Base-by-base conservation (phyloP, 2,888 invertebrate genomes). In the Molanna angustata region DNA sequence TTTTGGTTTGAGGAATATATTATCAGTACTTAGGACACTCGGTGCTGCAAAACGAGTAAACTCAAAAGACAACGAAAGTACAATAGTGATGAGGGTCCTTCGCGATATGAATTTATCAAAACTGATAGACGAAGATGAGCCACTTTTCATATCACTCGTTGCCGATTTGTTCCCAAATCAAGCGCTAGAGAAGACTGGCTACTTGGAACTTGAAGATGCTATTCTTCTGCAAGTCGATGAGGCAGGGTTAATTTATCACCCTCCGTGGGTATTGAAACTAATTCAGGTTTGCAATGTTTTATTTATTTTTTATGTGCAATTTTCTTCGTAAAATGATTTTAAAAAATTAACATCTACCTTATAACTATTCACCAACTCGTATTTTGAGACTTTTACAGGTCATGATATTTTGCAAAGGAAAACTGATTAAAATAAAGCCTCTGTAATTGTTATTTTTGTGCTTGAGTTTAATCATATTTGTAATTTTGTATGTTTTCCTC, bases 61-160 rank as follows among this genome's bases (percentile, higher is more conserved):
- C 72, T 87, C 85, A 6, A 90, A 91, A 71, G 96, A 97, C 71
- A 86, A 89, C 35, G 97, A 97, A 73, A 90, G 93, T 65, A 94
- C 94, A 11, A 96, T 94, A 61, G 96, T 97, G 11, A 97, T 97
- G 96, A 78, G 95, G 64, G 95, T 96, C 9, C 74, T 97, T n/a
- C 78, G 96, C 61, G 96, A 97, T 68, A 97, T 97, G 97, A 97
- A 97, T 77, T 78, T 97, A 14, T 96, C 96, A 2, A 97, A 97
- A 72, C 75, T 97, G 45, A 96, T 95, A 61, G 96, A 97, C 66
- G 96, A 97, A 70, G 97, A 97, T 67, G 97, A 97, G 66, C 96
- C 97, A 0, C 78, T 97, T n/a, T 97, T 97, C 68, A 91, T 95
- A 72, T 96, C 96, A 0, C 74, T 97, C 35, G 94, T 97, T 18